Percentiles rank a stretch among this genome's conserved stretches.
Evolutionary conservation across 1,140 invertebrate genomes (phyloP).

Genomic region (Hormaphis cornu): DNA sequence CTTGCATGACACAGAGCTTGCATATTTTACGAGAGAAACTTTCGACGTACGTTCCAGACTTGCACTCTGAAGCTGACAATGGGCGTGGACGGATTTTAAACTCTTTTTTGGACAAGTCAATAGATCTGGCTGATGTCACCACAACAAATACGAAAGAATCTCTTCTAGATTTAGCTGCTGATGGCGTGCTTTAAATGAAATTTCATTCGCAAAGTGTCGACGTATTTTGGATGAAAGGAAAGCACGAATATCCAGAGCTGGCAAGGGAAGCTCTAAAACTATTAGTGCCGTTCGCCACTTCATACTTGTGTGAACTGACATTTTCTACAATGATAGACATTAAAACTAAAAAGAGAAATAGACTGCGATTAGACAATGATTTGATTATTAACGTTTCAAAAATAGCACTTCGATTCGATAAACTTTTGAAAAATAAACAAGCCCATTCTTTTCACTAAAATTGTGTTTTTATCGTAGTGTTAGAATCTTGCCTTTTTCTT

Average conservation of each 20-base stretch:
- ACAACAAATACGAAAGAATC: background rate
- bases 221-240: background rate
- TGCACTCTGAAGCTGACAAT: too few species aligned
- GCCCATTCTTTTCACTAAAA: too few species aligned
- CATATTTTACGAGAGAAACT: too few species aligned
- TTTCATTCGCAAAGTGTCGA: background rate
- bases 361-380: too few species aligned
- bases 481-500: too few species aligned
- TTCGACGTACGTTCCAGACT: too few species aligned
- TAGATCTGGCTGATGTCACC: background rate
- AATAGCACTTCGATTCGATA: too few species aligned
- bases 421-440: too few species aligned
- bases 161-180: background rate
- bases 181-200: too few species aligned
- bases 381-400: too few species aligned
- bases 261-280: background rate
- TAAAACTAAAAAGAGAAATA: background rate
- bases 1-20: too few species aligned
- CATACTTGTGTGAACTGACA: background rate
- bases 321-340: background rate
- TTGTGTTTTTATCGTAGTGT: too few species aligned
- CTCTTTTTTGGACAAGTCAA: background rate
- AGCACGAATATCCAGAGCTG: background rate
- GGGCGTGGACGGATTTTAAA: background rate
- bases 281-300: background rate